phyloP scores from a whole-genome alignment of 2,797 vertebrate genomes.

The Sylvilagus floridanus region DNA sequence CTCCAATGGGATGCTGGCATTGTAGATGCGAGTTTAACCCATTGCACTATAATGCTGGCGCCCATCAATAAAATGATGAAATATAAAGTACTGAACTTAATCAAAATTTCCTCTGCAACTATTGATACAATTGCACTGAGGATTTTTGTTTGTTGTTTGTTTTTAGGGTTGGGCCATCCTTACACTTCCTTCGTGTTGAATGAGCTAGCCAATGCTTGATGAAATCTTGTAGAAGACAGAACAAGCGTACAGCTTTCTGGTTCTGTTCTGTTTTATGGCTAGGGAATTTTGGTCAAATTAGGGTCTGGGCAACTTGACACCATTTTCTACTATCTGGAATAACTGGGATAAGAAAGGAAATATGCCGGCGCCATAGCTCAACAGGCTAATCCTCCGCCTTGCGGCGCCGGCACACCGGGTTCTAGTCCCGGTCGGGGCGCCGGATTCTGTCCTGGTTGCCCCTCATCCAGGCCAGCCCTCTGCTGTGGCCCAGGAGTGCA shows the following conservation, averaged over 20 bases:
- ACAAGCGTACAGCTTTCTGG: not conserved
- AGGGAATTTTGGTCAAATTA: not conserved
- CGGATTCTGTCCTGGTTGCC: too few relatives aligned
- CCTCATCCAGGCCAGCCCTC: too few relatives aligned
- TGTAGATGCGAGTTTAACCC: too few relatives aligned
- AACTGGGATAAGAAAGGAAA: not conserved
- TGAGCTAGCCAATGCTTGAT: not conserved
- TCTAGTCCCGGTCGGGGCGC: too few relatives aligned
- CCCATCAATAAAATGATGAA: not conserved
- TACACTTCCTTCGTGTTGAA: not conserved
- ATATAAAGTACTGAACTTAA: not conserved
- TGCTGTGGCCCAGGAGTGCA: too few relatives aligned
- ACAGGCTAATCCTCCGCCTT: too few relatives aligned
- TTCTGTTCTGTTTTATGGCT: not conserved
- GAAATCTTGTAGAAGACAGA: not conserved
- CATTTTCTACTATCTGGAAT: conserved; percentile 11
- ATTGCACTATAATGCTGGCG: too few relatives aligned
- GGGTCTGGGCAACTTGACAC: not conserved
- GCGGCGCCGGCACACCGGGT: too few relatives aligned
- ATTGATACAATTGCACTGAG: not conserved
- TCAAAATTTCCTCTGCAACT: not conserved
- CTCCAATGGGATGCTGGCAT: too few relatives aligned
- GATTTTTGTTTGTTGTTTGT: not conserved
- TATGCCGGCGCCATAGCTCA: too few relatives aligned
- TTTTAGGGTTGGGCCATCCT: not conserved